Conservation (phyloP, 1,140 invertebrate species). For the Bombus turneri region DNA sequence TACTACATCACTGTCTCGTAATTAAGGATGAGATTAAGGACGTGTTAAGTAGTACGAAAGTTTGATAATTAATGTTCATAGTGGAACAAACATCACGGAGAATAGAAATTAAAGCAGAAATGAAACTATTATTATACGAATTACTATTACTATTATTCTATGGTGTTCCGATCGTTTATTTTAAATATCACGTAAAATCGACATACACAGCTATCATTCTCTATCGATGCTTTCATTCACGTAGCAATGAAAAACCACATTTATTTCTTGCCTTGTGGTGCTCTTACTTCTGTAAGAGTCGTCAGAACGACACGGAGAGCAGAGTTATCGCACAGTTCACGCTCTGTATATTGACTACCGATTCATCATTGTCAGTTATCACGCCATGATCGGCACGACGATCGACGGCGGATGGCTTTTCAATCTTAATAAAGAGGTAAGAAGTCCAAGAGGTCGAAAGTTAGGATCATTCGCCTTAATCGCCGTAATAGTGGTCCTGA, state of each 20-base stretch:
- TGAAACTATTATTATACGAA: not conserved
- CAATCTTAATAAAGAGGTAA: constrained; percentile 39
- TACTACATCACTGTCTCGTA: constrained; percentile 3
- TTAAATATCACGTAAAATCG: not conserved
- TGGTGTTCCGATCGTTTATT: not conserved
- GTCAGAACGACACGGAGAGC: not conserved
- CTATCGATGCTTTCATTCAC: too few species aligned
- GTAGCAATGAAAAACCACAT: not conserved
- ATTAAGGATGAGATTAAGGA: constrained; percentile 5
- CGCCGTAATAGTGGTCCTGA: constrained; percentile 33
- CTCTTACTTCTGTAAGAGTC: not conserved
- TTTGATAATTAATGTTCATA: not conserved
- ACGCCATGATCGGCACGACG: not conserved
- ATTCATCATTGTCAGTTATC: constrained; percentile 20
- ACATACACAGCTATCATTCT: too few species aligned
- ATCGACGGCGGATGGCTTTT: not conserved
- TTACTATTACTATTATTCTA: not conserved
- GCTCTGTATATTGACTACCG: not conserved
- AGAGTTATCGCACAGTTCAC: not conserved
- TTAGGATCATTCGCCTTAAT: constrained; percentile 40
- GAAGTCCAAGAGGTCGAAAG: constrained; percentile 38
- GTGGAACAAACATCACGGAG: not conserved
- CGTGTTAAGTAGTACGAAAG: not conserved
- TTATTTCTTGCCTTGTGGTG: not conserved
- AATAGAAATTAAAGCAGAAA: not conserved